phyloP scores from a whole-genome alignment of 2,888 invertebrate genomes.

The Baccha elongata region DNA sequence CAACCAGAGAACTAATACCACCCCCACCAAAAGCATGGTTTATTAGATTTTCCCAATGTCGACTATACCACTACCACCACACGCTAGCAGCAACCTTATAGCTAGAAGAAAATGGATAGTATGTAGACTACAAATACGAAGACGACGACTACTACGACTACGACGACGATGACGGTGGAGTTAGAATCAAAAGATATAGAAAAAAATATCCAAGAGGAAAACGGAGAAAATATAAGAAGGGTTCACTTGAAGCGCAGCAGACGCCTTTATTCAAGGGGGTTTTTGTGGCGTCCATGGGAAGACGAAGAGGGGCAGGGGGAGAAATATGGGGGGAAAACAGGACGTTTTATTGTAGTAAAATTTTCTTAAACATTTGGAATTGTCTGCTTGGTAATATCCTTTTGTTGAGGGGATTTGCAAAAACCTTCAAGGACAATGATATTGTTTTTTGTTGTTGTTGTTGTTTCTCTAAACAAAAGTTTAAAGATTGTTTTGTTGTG shows the following conservation, averaged over 20 bases:
- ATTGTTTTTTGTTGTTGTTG: background rate
- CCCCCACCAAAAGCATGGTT: constrained; percentile 52
- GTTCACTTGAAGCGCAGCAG: constrained; percentile 54
- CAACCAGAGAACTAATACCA: constrained; percentile 35
- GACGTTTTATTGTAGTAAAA: constrained; percentile 36
- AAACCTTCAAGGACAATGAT: constrained; percentile 40
- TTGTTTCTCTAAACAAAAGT: background rate
- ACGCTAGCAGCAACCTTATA: constrained; percentile 23
- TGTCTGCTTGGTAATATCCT: constrained; percentile 49
- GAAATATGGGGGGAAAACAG: constrained; percentile 1
- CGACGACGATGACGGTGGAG: constrained; percentile 17
- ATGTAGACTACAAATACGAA: constrained; percentile 28
- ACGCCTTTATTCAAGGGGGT: constrained; percentile 66
- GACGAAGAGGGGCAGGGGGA: background rate
- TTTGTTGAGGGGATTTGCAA: constrained; percentile 29
- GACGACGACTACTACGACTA: too few species aligned
- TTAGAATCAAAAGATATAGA: constrained; percentile 39
- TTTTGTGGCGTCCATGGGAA: constrained; percentile 41
- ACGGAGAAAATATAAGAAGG: constrained; percentile 56
- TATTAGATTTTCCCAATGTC: constrained; percentile 63
- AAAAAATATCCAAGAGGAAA: constrained; percentile 30
- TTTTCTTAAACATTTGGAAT: constrained; percentile 55
- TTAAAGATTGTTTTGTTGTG: constrained; percentile 2
- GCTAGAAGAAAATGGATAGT: constrained; percentile 44
- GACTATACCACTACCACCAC: constrained; percentile 36